These are phyloP conservation scores for Trissolcus basalis DNA, from an alignment of 1,140 invertebrate species.

Conservation along the genomic window DNA sequence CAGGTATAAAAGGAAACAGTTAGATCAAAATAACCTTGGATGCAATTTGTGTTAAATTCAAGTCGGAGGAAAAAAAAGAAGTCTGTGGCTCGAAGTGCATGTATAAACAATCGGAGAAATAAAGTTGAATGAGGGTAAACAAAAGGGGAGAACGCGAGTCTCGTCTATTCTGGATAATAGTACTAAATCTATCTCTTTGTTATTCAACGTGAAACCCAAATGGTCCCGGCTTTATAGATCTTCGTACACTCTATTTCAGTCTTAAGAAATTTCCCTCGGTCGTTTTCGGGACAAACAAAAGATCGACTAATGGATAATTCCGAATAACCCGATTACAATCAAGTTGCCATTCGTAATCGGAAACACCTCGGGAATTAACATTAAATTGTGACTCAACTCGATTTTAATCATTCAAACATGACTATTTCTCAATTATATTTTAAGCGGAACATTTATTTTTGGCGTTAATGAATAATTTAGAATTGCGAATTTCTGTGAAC, in stretches of 20 bases:
- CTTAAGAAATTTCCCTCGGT: constrained; percentile 39
- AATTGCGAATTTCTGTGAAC: too few relatives aligned
- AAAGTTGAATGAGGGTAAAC: constrained; percentile 33
- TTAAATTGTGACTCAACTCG: not conserved
- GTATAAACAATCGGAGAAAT: constrained; percentile 34
- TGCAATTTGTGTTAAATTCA: constrained; percentile 13
- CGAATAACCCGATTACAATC: constrained; percentile 47
- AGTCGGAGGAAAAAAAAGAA: not conserved
- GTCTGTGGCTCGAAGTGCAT: constrained; percentile 12
- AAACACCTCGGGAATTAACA: constrained; percentile 36
- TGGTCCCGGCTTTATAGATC: constrained; percentile 43
- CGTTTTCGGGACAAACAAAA: constrained; percentile 53
- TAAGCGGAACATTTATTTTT: too few relatives aligned
- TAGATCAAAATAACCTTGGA: constrained; percentile 17
- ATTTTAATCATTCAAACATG: constrained; percentile 7
- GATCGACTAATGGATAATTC: constrained; percentile 49
- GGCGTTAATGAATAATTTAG: too few relatives aligned
- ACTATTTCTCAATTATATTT: not conserved
- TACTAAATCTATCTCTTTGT: constrained; percentile 52
- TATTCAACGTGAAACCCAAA: constrained; percentile 46
- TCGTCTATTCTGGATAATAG: constrained; percentile 39
- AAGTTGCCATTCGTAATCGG: constrained; percentile 33
- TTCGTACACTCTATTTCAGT: constrained; percentile 37
- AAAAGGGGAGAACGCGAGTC: constrained; percentile 30
- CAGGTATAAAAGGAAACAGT: constrained; percentile 11